Evolutionary conservation across 2,797 vertebrate genomes (phyloP), one percentile per base, ranked within the genome.

Genomic region (Columba guinea): DNA sequence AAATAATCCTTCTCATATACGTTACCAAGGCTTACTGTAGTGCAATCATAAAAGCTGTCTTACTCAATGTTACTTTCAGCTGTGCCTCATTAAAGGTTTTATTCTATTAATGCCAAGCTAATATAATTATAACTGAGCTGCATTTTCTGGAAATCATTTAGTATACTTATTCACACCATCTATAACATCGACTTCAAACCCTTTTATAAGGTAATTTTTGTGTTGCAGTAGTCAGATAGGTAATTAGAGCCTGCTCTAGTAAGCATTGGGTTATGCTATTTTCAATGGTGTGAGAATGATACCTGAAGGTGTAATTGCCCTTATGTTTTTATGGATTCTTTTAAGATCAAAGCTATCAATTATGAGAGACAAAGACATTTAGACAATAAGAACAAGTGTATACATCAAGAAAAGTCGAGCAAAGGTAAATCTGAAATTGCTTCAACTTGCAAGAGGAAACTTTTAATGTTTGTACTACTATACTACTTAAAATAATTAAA

Each of bases 221-320:
- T 84, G 74, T 91, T 93, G 82, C 71, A 34, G 80, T 81, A 52
- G 75, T 79, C 49, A 32, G 51, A 84, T 58, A 89, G 69, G 90
- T 95, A 95, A 96, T 96, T 96, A 94, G 85, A 96, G 90, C 37
- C 70, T 91, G 84, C 89, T 97, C 59, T 76, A 89, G 87, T 90
- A 93, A 96, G 93, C 93, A 94, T 74, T 90, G 71, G 89, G 77
- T 90, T 78, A 62, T 84, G 44, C 49, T 95, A 26, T 91, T 96
- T 95, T 90, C 87, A 89, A 52, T 90, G 85, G 96, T 81, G 80
- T 85, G 77, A 92, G 94, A 96, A 97, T 7, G 76, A 95, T 96
- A 97, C 96, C 96, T 97, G 84, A 90, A 97, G 96, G 96, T 96
- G 90, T 96, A 97, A 97, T 97, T 97, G 94, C 93, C 95, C 94